Conservation (phyloP, 1,140 invertebrate genomes). For the Trigoniulus corallinus region DNA sequence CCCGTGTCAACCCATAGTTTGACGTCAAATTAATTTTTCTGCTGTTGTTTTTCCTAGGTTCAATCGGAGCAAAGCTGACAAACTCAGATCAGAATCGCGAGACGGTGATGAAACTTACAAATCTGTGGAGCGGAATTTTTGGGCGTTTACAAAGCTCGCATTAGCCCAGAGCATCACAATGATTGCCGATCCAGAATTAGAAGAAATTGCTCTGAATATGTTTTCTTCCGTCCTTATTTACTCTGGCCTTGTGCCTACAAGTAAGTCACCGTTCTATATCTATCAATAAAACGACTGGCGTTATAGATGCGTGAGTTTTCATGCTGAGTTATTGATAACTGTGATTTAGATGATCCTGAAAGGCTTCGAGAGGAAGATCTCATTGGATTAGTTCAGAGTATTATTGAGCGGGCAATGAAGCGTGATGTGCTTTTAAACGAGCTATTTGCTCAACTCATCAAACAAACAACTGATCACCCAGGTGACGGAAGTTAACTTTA, state of each 20-base stretch:
- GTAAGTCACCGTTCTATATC: slow-evolving; percentile 13
- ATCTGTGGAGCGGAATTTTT: slow-evolving; percentile 67
- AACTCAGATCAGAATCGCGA: slow-evolving; percentile 58
- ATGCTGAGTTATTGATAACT: no score
- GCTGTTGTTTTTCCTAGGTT: slow-evolving; percentile 32
- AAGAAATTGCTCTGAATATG: slow-evolving; percentile 58
- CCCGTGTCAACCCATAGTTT: no score
- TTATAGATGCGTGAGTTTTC: no score
- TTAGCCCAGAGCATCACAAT: slow-evolving; percentile 64
- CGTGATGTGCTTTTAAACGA: slow-evolving; percentile 76
- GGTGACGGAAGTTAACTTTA: slow-evolving; percentile 17
- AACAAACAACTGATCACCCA: slow-evolving; percentile 71
- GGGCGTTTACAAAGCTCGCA: slow-evolving; percentile 69
- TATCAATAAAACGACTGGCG: not conserved
- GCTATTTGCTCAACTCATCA: slow-evolving; percentile 81
- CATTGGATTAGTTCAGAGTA: slow-evolving; percentile 64
- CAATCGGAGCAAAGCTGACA: slow-evolving; percentile 73
- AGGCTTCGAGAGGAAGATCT: slow-evolving; percentile 64
- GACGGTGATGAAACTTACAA: slow-evolving; percentile 68
- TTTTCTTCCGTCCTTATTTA: slow-evolving; percentile 46
- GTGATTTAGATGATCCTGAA: slow-evolving; percentile 30
- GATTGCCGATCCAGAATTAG: slow-evolving; percentile 61
- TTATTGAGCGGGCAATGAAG: slow-evolving; percentile 76
- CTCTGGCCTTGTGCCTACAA: slow-evolving; percentile 49
- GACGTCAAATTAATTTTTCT: no score